Conservation (phyloP, 2,797 vertebrate genomes). For the Pseudocheirus occidentalis region DNA sequence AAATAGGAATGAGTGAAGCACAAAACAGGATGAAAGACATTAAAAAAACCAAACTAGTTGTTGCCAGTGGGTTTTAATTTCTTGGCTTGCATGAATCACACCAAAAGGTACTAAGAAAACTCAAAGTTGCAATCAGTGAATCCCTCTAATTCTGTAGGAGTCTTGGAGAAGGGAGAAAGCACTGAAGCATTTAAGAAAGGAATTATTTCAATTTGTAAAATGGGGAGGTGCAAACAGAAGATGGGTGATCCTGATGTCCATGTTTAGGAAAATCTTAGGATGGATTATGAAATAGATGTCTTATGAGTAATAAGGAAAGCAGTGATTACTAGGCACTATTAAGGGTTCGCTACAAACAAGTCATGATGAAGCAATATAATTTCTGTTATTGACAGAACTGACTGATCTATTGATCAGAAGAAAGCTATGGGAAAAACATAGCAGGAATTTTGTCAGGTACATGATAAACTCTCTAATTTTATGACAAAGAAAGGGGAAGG, state of each 20-base stretch:
- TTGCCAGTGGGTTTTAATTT: neutral
- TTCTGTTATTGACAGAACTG: neutral
- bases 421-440: neutral
- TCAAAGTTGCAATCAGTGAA: neutral
- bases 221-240: neutral
- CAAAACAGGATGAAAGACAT: neutral
- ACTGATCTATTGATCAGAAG: neutral
- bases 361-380: neutral
- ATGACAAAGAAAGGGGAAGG: neutral
- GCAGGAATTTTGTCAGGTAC: neutral
- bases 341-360: neutral
- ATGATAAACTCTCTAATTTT: neutral
- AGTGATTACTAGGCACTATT: neutral
- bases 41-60: neutral
- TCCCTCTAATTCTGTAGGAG: neutral
- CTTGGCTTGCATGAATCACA: neutral
- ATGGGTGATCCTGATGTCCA: neutral
- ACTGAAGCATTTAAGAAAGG: neutral
- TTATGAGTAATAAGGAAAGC: neutral
- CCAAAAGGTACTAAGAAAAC: neutral
- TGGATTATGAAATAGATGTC: neutral
- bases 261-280: neutral
- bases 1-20: neutral
- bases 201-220: neutral
- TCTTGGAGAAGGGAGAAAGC: neutral